A percentile compares a stretch with the other conserved stretches of the same genome.
Evolutionary conservation across 2,113 vertebrate species (phyloP).

Genomic region (Isurus oxyrinchus): DNA sequence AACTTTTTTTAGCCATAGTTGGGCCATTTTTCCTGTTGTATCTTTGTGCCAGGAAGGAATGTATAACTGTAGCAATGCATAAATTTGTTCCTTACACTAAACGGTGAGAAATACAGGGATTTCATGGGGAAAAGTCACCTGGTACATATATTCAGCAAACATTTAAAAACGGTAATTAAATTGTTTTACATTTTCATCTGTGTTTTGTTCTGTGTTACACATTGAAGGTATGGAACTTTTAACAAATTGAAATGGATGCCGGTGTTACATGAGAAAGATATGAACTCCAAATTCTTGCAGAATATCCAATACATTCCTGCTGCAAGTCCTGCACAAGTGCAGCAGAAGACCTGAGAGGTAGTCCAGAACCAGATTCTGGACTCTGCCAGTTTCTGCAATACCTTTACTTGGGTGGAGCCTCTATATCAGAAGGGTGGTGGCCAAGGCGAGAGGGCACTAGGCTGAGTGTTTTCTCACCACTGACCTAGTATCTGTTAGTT

Average conservation of each 20-base stretch:
- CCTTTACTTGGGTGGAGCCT: background rate
- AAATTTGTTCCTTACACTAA: background rate
- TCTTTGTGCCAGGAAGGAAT: no score
- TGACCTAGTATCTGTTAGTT: background rate
- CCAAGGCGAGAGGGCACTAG: background rate
- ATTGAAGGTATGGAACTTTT: background rate
- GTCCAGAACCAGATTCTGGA: background rate
- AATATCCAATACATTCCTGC: background rate
- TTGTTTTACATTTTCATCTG: background rate
- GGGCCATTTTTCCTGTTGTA: no score
- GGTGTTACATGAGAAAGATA: background rate
- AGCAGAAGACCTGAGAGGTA: background rate
- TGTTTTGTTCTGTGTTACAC: background rate
- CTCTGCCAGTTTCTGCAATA: background rate
- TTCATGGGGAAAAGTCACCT: background rate
- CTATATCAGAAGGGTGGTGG: background rate
- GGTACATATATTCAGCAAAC: background rate
- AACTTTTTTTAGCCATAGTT: no score
- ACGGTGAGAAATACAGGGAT: background rate
- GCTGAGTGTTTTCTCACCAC: background rate
- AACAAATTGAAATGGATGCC: background rate
- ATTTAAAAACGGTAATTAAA: background rate
- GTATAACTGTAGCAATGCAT: no score
- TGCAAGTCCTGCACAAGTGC: background rate
- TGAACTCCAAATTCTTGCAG: background rate